These are phyloP conservation scores for Microctenopoma stevenorrisi DNA, from an alignment of 2,797 vertebrate genomes.

Conservation along the genomic window DNA sequence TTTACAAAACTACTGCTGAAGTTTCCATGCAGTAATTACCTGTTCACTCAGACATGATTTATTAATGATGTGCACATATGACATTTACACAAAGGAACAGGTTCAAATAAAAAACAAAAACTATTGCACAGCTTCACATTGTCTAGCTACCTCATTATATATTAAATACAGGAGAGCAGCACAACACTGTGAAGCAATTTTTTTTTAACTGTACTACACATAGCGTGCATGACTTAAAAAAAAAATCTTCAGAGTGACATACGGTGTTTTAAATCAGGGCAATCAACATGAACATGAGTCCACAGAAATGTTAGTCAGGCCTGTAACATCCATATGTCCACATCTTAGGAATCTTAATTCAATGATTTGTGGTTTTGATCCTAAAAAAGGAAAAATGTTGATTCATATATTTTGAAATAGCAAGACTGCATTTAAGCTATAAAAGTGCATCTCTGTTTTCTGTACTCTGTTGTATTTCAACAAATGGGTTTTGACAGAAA, in stretches of 20 bases:
- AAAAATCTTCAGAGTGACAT: background rate
- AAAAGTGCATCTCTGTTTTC: background rate
- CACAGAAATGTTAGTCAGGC: background rate
- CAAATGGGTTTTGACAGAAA: slow-evolving; percentile 15
- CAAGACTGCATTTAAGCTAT: background rate
- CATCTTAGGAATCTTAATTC: background rate
- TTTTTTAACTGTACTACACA: background rate
- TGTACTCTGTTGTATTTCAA: background rate
- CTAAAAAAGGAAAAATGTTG: background rate
- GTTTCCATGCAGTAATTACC: background rate
- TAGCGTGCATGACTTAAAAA: background rate
- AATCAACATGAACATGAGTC: background rate
- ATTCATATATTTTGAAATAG: slow-evolving; percentile 14
- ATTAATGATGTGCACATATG: background rate
- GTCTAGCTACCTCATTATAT: slow-evolving; percentile 3
- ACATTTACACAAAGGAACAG: background rate
- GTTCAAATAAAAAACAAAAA: background rate
- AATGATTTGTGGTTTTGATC: slow-evolving; percentile 23
- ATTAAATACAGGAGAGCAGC: background rate
- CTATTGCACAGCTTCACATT: background rate
- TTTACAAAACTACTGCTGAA: background rate
- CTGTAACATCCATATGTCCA: background rate
- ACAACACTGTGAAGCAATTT: slow-evolving; percentile 6
- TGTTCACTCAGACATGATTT: background rate
- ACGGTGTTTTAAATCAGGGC: background rate